These are phyloP conservation scores for Cheirogaleus major DNA, from an alignment of 2,797 vertebrate genomes.

Conservation along the genomic window DNA sequence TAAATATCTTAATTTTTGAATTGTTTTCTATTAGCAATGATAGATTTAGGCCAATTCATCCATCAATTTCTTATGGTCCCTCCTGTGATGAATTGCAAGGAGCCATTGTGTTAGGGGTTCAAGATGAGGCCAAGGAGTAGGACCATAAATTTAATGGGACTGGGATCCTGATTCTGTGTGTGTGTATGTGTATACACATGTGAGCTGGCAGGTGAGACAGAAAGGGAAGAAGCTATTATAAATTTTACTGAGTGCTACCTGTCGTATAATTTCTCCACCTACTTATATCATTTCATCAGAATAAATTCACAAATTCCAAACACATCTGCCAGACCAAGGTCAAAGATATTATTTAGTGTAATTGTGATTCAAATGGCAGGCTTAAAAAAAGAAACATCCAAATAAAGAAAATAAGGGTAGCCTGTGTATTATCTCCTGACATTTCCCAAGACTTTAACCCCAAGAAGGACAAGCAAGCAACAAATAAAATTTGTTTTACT, in stretches of 20 bases:
- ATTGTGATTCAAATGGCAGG: neutral
- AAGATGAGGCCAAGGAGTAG: neutral
- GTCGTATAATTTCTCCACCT: neutral
- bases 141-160: slow-evolving; percentile 24
- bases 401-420: neutral
- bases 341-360: neutral
- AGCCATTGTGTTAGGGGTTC: neutral
- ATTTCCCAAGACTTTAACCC: neutral
- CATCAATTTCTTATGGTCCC: neutral
- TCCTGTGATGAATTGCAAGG: neutral
- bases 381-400: neutral
- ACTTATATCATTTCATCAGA: neutral
- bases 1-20: slow-evolving; percentile 35
- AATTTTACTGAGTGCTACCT: neutral
- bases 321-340: neutral
- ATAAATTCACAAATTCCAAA: neutral
- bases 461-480: neutral
- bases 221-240: neutral
- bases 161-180: neutral
- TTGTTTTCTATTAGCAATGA: slow-evolving; percentile 31
- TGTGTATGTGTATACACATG: neutral
- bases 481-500: neutral
- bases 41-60: neutral
- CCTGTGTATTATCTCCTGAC: neutral
- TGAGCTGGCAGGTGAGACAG: neutral